Conservation (phyloP, 2,797 vertebrate genomes). For the Margarornis squamiger region DNA sequence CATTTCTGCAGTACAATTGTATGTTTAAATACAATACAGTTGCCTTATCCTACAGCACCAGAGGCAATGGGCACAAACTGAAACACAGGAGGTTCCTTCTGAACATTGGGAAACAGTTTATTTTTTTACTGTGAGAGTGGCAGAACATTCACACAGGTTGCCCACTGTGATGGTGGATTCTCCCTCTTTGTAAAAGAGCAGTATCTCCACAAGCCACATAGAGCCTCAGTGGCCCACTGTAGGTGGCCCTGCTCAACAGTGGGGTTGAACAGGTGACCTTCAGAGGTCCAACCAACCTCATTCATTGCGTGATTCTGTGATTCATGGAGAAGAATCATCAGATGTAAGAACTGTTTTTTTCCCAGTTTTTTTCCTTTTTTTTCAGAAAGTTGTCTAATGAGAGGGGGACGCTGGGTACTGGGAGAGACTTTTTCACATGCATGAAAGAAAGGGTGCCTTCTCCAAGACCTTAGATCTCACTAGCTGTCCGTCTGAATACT, state of each 20-base stretch:
- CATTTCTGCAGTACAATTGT: neutral
- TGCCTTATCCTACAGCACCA: neutral
- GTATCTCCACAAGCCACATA: neutral
- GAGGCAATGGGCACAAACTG: neutral
- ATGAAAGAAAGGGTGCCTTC: neutral
- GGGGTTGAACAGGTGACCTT: neutral
- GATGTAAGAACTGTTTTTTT: neutral
- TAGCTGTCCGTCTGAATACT: neutral
- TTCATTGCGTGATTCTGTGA: neutral
- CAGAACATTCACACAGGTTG: neutral
- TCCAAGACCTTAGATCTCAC: neutral
- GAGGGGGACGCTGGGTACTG: neutral
- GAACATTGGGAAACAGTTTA: neutral
- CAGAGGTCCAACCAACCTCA: neutral
- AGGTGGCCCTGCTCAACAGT: neutral
- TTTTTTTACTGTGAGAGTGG: neutral
- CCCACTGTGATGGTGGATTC: neutral
- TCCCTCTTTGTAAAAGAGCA: neutral
- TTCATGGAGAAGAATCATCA: neutral
- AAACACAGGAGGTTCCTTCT: neutral
- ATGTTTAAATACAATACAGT: neutral
- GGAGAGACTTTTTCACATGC: neutral
- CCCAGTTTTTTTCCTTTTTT: neutral
- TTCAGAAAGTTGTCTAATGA: neutral
- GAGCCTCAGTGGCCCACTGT: neutral